Evolutionary conservation across 2,797 vertebrate genomes (phyloP), one percentile per base, ranked within the genome.

Genomic region (Nyctibius grandis): DNA sequence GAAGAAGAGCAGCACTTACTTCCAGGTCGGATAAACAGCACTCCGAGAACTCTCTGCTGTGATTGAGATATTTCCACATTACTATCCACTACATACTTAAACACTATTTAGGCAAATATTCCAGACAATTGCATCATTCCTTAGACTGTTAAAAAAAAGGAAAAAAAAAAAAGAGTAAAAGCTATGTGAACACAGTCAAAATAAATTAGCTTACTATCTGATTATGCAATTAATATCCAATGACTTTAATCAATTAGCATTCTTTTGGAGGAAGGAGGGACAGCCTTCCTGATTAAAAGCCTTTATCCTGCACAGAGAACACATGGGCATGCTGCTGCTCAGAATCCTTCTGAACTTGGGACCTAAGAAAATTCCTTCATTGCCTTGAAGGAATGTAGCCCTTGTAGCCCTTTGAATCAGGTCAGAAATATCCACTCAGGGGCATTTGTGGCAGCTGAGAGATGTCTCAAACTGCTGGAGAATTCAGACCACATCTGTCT

Each of bases 181-280:
- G 5, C 48, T 86, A 9, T 67, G 22, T 77, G 83, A 91, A 74
- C 29, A 28, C 7, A 64, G 53, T 77, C 77, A 95, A 85, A 93
- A 89, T 82, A 91, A 82, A 89, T 91, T 74, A 89, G 22, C 28
- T 91, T 84, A 44, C 34, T 60, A 34, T 53, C 67, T 83, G 48
- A 84, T 91, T 90, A 81, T 85, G 95, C 10, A 1, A 89, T 89
- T 88, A 96, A 91, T 91, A 93, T 69, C 48, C 51, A 54, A 81
- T 56, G 28, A 47, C 40, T 85, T 88, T 51, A 94, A 93, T 88
- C 91, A 93, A 81, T 92, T 81, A 65, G 1, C 69, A 75, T 82
- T 76, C n/a, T 89, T 95, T 45, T 31, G 44, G n/a, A 12, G 53
- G 42, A 94, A 90, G 54, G 17, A 88, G 15, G 65, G 38, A 80